Base-by-base conservation (phyloP, 1,140 invertebrate species). In the Ceratosolen fusciceps region DNA sequence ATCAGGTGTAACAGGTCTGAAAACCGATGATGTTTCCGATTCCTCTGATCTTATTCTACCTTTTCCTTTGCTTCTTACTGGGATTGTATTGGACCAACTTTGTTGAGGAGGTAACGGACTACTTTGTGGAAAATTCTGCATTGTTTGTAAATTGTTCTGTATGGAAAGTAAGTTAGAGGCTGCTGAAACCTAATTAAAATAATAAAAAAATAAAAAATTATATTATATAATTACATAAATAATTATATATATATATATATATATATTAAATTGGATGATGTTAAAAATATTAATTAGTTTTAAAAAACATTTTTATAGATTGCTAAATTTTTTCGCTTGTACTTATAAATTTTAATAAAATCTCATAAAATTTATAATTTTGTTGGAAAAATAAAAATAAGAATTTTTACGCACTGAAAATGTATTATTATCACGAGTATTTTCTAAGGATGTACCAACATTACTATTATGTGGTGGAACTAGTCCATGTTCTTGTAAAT, bases 1-100 rank as follows among this genome's bases (percentile, higher is more conserved):
- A 83, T 93, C 91, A 49, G 92, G 92, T 47, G 92, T 92, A 70
- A 89, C 85, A 73, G 91, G 89, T 81, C 91, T 88, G 49, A 88
- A 87, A 79, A 86, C 73, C 79, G 82, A 82, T 56, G 84, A 81
- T 65, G 81, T 67, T 75, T 91, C 88, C 54, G 87, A 71, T 34
- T 90, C 90, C 52, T 92, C 91, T 2, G 87, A 85, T 72, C 88
- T 87, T n/a, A 89, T 81, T 82, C 92, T 88, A 29, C 92, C 91
- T 84, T 92, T 87, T 29, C 92, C 92, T 81, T 91, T 87, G 67
- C 85, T 84, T 83, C 90, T 84, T 39, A 85, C 83, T 24, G 92
- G 91, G 58, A 92, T 82, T 0, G 92, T 92, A 73, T 92, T 90
- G 12, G 90, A 91, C 87, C 90, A 91, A 80, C 82, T 84, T 60